Evolutionary conservation across 2,113 vertebrate species (phyloP).

Genomic region (Danio rerio): GRCz12tu NC_133184.1:6474501-6475000

Average conservation of each 20-base stretch:
- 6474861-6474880: too few relatives aligned
- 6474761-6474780: too few relatives aligned
- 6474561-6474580: slow-evolving; percentile 8
- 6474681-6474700: neutral
- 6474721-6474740: neutral
- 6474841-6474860: too few relatives aligned
- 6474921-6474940: too few relatives aligned
- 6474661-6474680: neutral
- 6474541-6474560: neutral
- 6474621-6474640: neutral
- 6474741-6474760: neutral
- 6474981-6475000: too few relatives aligned
- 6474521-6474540: neutral
- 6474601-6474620: neutral
- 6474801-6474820: too few relatives aligned
- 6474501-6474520: neutral
- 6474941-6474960: too few relatives aligned
- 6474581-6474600: slow-evolving; percentile 12
- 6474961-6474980: too few relatives aligned
- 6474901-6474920: too few relatives aligned
- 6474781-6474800: too few relatives aligned
- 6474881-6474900: too few relatives aligned
- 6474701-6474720: neutral
- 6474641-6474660: slow-evolving; percentile 9
- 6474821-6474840: too few relatives aligned